Evolutionary conservation across 1,140 invertebrate species (phyloP), one percentile per base, ranked within the genome.

Genomic region (Hyles euphorbiae): DNA sequence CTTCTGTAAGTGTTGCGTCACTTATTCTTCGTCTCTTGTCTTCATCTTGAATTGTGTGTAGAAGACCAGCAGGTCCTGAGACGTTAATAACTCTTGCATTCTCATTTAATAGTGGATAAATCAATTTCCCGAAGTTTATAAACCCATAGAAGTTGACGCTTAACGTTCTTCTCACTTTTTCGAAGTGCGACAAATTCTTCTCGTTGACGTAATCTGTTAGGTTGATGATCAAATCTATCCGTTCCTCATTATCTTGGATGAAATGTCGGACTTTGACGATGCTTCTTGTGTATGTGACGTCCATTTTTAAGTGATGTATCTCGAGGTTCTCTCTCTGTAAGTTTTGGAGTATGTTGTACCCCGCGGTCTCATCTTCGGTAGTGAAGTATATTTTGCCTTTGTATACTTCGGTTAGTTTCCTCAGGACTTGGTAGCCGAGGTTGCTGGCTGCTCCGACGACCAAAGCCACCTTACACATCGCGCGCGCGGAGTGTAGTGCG

Each of bases 131-230:
- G 56, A 88, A 87, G 65, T 88, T 88, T 12, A 88, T 86, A 55
- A 77, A 86, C 8, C 85, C 85, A 53, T 88, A 88, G 60, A 88
- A 88, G 53, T 83, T 88, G 0, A 85, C 78, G 56, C 80, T 81
- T 43, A 88, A 64, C 5, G 74, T 87, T 63, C 77, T 72, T 62
- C 82, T 71, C 0, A 87, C 83, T 66, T 78, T 81, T 56, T 88
- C 85, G 2, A 66, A 63, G 34, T 80, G 68, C 5, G 75, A 68
- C 34, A 88, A 51, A 40, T 78, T 83, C 63, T 82, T 88, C 36
- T 81, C 76, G 7, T 67, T 69, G 3, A 78, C 70, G 43, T 85
- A 83, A 56, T 88, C 85, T n/a, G 81, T 77, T n/a, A 74, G 68
- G 55, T 88, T 88, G 55, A 88, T 81, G 11, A 88, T 58, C 11